These are phyloP conservation scores for Sus cebifrons DNA, from an alignment of 2,797 vertebrate species.

Conservation along the genomic window DNA sequence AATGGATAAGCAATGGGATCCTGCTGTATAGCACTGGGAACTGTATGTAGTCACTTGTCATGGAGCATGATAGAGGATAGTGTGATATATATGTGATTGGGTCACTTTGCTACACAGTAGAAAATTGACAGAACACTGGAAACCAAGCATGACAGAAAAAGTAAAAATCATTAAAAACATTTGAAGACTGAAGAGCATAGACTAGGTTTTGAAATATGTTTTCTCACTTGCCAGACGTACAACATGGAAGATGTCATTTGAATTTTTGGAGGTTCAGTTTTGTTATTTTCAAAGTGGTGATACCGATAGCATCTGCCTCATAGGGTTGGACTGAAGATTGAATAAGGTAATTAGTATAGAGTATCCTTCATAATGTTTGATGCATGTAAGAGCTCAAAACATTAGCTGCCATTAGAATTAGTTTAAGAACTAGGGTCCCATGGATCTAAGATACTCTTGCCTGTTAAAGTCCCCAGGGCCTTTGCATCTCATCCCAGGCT, in stretches of 20 bases:
- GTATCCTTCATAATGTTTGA: background rate
- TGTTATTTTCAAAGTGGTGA: background rate
- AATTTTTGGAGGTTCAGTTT: background rate
- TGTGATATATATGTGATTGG: no score
- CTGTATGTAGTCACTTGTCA: no score
- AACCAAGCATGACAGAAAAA: no score
- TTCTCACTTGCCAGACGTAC: background rate
- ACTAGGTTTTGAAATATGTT: background rate
- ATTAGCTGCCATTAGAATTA: background rate
- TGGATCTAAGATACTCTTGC: no score
- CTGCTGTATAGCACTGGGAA: no score
- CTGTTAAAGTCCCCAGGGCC: background rate
- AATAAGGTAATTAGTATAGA: background rate
- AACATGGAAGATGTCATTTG: background rate
- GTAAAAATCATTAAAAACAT: background rate
- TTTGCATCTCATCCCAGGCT: background rate
- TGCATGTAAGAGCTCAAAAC: background rate
- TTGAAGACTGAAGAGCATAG: background rate
- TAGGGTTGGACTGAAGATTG: background rate
- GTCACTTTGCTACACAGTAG: no score
- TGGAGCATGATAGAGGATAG: no score
- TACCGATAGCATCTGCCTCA: background rate
- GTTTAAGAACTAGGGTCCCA: background rate
- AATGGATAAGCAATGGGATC: no score
- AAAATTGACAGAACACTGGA: no score